Evolutionary conservation across 2,888 invertebrate species (phyloP), one percentile per base, ranked within the genome.

Genomic region (Ormyrus rosae): DNA sequence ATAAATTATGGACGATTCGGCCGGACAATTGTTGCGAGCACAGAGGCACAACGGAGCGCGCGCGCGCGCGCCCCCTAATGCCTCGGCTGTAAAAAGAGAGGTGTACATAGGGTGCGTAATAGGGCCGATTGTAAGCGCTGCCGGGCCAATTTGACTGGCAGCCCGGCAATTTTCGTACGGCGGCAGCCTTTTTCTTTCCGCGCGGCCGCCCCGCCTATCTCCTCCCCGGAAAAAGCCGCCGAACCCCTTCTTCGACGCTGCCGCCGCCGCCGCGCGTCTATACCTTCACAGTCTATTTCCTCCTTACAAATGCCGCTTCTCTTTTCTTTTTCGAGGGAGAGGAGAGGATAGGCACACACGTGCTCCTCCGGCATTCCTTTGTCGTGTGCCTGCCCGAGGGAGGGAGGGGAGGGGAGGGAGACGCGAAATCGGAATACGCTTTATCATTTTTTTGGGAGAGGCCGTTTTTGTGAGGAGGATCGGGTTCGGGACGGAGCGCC

Each of bases 61-160:
- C 82, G 84, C 83, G 34, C 34, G 34, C 83, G 82, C 83, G 82
- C 82, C 83, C 34, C 82, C 82, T 78, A 78, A 68, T 72, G 79
- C 70, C 56, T 34, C 80, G 78, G 80, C 76, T 78, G 74, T 69
- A 81, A 76, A 60, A 83, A 82, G 84, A 83, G 85, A 84, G 85
- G 83, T 78, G 83, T 85, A 84, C 84, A 85, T 80, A 70, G 81
- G 80, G 79, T 74, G 79, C 85, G 89, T 90, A 90, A 90, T 90
- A 89, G 89, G 89, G 85, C 88, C 87, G 89, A 90, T 89, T 90
- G 90, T 90, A 89, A 34, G 34, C 90, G 88, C 83, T 51, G 88
- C 85, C 88, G 86, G 89, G 90, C 90, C 90, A 90, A 90, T 90
- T 90, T 90, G 90, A 90, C 88, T 88, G 88, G 88, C 90, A 89